These are phyloP conservation scores for Istiophorus platypterus DNA, from an alignment of 2,113 vertebrate genomes.

Conservation along the genomic window DNA sequence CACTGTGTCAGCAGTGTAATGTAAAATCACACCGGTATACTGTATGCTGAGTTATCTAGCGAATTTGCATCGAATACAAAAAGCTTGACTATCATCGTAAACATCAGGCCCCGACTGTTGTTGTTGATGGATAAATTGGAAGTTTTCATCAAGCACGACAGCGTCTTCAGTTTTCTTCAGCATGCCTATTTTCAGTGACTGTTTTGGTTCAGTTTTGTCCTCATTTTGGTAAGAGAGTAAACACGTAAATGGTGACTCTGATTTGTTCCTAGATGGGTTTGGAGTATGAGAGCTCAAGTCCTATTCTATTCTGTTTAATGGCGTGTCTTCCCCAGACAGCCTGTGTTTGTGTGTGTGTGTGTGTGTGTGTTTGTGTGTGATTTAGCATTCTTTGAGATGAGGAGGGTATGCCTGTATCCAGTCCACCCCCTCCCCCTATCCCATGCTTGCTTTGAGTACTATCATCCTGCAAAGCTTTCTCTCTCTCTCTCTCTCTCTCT, in stretches of 20 bases:
- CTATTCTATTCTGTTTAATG: conserved; percentile 76
- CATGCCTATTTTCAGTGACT: conserved; percentile 39
- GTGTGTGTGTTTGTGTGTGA: conserved; percentile 68
- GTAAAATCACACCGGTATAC: neutral
- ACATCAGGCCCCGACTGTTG: conserved; percentile 44
- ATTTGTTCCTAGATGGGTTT: conserved; percentile 64
- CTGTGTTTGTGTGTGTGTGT: conserved; percentile 60
- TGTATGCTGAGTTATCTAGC: neutral
- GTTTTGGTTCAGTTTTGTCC: conserved; percentile 70
- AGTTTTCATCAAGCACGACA: conserved; percentile 48
- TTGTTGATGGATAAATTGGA: conserved; percentile 37
- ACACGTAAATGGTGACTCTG: conserved; percentile 66
- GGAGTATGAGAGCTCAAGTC: conserved; percentile 53
- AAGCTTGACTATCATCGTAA: conserved; percentile 25
- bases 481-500: conserved; percentile 54
- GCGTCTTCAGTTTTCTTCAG: conserved; percentile 25
- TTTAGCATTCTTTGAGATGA: conserved; percentile 81
- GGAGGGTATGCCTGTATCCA: conserved; percentile 73
- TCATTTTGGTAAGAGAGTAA: conserved; percentile 68
- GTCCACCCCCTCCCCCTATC: conserved; percentile 36
- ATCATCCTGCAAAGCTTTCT: conserved; percentile 74
- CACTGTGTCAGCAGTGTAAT: neutral
- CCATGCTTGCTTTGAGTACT: conserved; percentile 71
- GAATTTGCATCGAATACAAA: conserved; percentile 7
- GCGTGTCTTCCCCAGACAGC: conserved; percentile 65